These are phyloP conservation scores for Volucella inanis DNA, from an alignment of 2,888 invertebrate genomes.

Conservation along the genomic window DNA sequence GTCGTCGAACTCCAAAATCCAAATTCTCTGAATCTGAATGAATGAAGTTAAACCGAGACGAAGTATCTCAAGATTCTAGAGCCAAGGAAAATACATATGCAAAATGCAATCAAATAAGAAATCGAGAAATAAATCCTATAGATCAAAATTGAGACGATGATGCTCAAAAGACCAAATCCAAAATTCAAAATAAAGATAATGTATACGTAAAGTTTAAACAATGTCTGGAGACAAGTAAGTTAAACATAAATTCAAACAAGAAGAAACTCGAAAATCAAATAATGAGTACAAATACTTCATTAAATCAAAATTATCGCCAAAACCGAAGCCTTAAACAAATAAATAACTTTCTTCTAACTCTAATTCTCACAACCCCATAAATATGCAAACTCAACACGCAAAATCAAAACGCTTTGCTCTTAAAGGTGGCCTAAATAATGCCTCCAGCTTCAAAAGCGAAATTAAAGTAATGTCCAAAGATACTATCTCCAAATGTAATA, in stretches of 20 bases:
- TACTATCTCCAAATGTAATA: constrained; percentile 9
- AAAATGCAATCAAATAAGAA: too few relatives aligned
- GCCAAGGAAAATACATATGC: too few relatives aligned
- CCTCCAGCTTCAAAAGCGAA: constrained; percentile 6
- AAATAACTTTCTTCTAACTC: constrained; percentile 9
- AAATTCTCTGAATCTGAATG: neutral
- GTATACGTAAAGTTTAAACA: too few relatives aligned
- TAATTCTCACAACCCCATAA: neutral
- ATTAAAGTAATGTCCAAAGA: neutral
- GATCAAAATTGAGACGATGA: too few relatives aligned
- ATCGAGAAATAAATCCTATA: too few relatives aligned
- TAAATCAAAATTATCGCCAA: constrained; percentile 13
- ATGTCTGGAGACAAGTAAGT: too few relatives aligned
- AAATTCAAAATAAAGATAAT: too few relatives aligned
- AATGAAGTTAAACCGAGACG: neutral
- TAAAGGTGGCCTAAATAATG: constrained; percentile 14
- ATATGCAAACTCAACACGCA: neutral
- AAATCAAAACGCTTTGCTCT: constrained; percentile 8
- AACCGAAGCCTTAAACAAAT: constrained; percentile 2
- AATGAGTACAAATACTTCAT: neutral
- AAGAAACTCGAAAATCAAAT: neutral
- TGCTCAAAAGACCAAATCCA: too few relatives aligned
- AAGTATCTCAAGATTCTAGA: too few relatives aligned
- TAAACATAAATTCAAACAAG: too few relatives aligned
- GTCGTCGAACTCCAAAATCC: neutral